A percentile compares a stretch with the other conserved stretches of the same genome.
These are phyloP conservation scores for Drosophila aff. DNA, from an alignment of 1,140 invertebrate species.

Conservation along the genomic window DNA sequence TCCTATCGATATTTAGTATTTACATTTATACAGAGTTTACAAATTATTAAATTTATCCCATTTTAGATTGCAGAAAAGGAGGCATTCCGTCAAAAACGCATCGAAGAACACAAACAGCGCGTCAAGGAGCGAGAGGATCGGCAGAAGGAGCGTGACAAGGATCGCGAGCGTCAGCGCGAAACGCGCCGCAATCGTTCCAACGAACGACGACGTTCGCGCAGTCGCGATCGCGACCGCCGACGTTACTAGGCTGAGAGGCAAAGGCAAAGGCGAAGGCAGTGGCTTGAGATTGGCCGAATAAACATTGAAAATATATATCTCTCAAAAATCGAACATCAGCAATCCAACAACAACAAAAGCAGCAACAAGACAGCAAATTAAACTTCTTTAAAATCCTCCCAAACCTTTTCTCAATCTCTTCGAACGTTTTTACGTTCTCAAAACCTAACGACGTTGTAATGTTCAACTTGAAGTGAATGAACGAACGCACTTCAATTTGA, in stretches of 20 bases:
- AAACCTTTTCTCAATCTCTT: conserved; percentile 27
- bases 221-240: conserved; percentile 76
- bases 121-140: conserved; percentile 85
- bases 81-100: conserved; percentile 92
- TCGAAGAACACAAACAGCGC: conserved; percentile 94
- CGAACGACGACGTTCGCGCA: conserved; percentile 76
- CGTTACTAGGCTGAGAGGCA: conserved; percentile 77
- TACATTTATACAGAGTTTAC: too few relatives aligned
- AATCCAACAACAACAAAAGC: conserved; percentile 26
- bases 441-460: conserved; percentile 31
- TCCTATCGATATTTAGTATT: too few relatives aligned
- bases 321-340: conserved; percentile 49
- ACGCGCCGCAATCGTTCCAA: conserved; percentile 74
- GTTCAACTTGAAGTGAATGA: conserved; percentile 68
- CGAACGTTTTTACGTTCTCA: conserved; percentile 32
- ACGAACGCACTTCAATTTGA: conserved; percentile 55
- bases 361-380: conserved; percentile 34
- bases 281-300: conserved; percentile 62
- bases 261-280: conserved; percentile 24
- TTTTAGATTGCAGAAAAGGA: conserved; percentile 93
- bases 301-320: conserved; percentile 44
- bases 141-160: conserved; percentile 84
- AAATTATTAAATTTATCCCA: too few relatives aligned
- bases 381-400: conserved; percentile 27
- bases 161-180: conserved; percentile 68